A percentile compares a stretch with the other conserved stretches of the same genome.
These are phyloP conservation scores for Lapara coniferarum DNA, from an alignment of 2,888 invertebrate genomes.

Conservation along the genomic window DNA sequence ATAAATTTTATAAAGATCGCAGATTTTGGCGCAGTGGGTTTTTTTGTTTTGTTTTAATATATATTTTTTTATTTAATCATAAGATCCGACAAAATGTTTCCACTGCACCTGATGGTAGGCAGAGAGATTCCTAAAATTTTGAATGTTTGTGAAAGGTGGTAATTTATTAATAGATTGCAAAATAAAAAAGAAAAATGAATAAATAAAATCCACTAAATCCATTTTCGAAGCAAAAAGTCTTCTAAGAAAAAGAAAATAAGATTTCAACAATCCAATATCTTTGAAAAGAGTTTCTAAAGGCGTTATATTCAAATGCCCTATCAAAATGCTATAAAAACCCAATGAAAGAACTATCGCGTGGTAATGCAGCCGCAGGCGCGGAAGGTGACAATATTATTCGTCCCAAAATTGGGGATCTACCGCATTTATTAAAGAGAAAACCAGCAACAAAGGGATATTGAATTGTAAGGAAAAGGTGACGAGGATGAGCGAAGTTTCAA, in stretches of 20 bases:
- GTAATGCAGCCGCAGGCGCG: conserved; percentile 40
- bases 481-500: conserved; percentile 39
- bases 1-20: too few species aligned
- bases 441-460: conserved; percentile 83
- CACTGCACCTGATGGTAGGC: too few species aligned
- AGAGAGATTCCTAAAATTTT: too few species aligned
- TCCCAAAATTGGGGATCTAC: conserved; percentile 72
- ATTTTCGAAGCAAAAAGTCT: too few species aligned
- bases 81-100: too few species aligned
- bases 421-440: conserved; percentile 82
- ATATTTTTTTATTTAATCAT: too few species aligned
- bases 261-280: conserved; percentile 4
- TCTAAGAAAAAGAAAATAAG: background rate
- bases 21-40: too few species aligned
- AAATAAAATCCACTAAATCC: background rate
- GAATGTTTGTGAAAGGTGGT: too few species aligned
- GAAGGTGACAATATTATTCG: conserved; percentile 81
- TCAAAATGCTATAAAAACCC: conserved; percentile 38
- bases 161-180: too few species aligned
- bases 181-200: background rate
- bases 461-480: conserved; percentile 71
- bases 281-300: conserved; percentile 18
- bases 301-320: conserved; percentile 28
- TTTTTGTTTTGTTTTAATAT: too few species aligned
- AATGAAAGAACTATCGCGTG: conserved; percentile 56